phyloP scores from a whole-genome alignment of 1,140 invertebrate species.

The Zaprionus ornatus region DNA sequence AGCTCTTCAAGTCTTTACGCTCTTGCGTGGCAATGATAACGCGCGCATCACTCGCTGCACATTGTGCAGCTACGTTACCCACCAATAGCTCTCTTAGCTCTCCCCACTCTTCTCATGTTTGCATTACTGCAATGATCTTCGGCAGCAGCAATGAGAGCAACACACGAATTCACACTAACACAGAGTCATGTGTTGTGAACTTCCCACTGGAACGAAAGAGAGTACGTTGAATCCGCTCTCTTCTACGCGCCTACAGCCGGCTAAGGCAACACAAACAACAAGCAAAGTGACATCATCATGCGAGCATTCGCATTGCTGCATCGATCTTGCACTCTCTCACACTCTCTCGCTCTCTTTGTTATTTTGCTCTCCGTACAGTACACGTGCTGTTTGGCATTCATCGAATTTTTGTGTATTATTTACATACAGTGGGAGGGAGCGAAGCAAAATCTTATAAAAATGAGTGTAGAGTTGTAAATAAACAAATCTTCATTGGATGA shows the following conservation, averaged over 20 bases:
- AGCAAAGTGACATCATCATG: neutral
- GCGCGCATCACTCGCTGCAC: neutral
- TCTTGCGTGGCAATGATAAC: neutral
- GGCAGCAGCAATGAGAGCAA: neutral
- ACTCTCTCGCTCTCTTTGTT: neutral
- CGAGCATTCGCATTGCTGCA: neutral
- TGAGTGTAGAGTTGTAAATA: too few species aligned
- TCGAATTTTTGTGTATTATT: too few species aligned
- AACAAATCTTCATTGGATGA: too few species aligned
- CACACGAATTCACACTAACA: neutral
- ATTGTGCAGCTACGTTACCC: neutral
- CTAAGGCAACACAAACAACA: too few species aligned
- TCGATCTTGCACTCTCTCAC: neutral
- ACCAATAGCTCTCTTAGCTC: neutral
- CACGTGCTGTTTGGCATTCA: neutral
- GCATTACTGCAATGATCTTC: neutral
- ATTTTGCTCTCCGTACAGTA: neutral
- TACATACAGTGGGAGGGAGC: too few species aligned
- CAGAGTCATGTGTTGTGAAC: too few species aligned
- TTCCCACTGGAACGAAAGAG: neutral
- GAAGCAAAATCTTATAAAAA: too few species aligned
- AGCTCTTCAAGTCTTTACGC: too few species aligned
- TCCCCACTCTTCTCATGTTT: neutral
- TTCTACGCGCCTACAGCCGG: neutral
- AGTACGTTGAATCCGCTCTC: neutral